Conservation (phyloP, 1,140 invertebrate genomes). For the Cherax quadricarinatus region DNA sequence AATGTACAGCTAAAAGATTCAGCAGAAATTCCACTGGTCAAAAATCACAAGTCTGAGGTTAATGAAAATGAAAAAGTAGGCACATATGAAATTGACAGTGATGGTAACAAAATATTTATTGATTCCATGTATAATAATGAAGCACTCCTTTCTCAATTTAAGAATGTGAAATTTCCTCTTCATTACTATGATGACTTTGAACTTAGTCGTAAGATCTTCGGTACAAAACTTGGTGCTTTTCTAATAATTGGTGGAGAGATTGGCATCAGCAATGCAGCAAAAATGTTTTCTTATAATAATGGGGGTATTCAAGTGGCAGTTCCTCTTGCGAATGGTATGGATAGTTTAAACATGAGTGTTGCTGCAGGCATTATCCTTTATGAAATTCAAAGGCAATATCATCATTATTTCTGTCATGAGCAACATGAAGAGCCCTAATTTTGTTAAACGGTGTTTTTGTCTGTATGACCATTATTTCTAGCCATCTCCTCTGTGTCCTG, state of each 20-base stretch:
- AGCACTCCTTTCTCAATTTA: conserved; percentile 68
- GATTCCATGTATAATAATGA: conserved; percentile 74
- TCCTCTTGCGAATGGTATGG: conserved; percentile 86
- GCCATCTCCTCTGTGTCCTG: too few relatives aligned
- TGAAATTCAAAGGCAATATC: conserved; percentile 87
- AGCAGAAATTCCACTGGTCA: conserved; percentile 8
- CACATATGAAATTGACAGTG: conserved; percentile 72
- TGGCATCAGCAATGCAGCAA: conserved; percentile 85
- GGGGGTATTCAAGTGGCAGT: conserved; percentile 83
- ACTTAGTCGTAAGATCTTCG: conserved; percentile 75
- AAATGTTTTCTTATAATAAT: conserved; percentile 79
- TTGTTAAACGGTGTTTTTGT: too few relatives aligned
- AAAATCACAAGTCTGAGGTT: conserved; percentile 78
- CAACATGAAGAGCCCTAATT: too few relatives aligned
- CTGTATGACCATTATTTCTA: too few relatives aligned
- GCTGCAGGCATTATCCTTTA: conserved; percentile 89
- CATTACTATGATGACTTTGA: conserved; percentile 82
- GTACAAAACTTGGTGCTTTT: conserved; percentile 78
- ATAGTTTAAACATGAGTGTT: conserved; percentile 91
- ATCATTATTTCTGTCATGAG: background rate
- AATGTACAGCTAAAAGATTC: background rate
- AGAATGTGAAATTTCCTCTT: conserved; percentile 78
- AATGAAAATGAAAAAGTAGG: conserved; percentile 49
- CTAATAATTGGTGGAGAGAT: conserved; percentile 93
- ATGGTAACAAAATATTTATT: conserved; percentile 72